Conservation (phyloP, 1,140 invertebrate species). For the Andricus grossulariae region DNA sequence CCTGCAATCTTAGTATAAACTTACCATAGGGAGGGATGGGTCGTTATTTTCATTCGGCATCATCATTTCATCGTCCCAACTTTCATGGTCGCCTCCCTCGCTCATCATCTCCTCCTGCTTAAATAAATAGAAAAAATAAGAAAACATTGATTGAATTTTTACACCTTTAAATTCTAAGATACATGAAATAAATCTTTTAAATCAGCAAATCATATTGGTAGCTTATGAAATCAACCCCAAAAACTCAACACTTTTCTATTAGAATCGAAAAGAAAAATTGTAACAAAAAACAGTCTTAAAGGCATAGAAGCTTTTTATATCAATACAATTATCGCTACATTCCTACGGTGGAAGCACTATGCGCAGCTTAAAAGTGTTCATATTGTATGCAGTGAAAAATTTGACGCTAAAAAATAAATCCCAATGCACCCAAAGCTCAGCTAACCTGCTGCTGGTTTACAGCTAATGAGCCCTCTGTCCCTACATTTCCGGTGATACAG, state of each 20-base stretch:
- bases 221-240: too few relatives aligned
- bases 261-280: conserved; percentile 24
- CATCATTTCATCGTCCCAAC: conserved; percentile 72
- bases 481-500: conserved; percentile 75
- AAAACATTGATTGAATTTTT: too few relatives aligned
- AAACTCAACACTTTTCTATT: too few relatives aligned
- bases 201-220: too few relatives aligned
- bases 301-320: not conserved
- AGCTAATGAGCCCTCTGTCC: conserved; percentile 64
- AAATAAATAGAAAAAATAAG: conserved; percentile 39
- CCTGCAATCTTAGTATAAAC: conserved; percentile 56
- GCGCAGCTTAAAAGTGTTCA: conserved; percentile 14
- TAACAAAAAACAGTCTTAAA: not conserved
- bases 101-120: conserved; percentile 73
- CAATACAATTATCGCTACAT: conserved; percentile 13
- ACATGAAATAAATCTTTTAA: not conserved
- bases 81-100: conserved; percentile 71
- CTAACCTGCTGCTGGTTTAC: conserved; percentile 61
- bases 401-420: not conserved
- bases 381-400: not conserved
- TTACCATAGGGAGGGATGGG: conserved; percentile 56
- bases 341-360: not conserved
- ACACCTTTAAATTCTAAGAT: too few relatives aligned
- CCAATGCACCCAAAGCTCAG: conserved; percentile 45
- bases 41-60: conserved; percentile 70